Percentiles rank a stretch among this genome's conserved stretches.
These are phyloP conservation scores for Lindbergichthys nudifrons DNA, from an alignment of 2,797 vertebrate species.

Conservation along the genomic window DNA sequence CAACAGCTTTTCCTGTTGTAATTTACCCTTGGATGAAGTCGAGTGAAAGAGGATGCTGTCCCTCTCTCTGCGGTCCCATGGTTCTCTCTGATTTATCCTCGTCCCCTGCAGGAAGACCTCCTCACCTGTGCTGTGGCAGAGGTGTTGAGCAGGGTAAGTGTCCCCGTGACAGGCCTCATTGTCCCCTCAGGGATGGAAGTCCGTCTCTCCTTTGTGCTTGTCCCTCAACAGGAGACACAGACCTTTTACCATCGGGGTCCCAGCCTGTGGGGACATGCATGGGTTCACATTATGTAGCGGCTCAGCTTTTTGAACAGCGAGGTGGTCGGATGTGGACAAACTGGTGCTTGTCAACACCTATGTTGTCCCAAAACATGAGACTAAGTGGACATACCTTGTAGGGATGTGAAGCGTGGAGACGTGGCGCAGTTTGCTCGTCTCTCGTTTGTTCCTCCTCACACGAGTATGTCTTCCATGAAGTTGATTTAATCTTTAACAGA, in stretches of 20 bases:
- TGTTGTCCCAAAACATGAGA: conserved; percentile 75
- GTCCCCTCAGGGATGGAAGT: conserved; percentile 64
- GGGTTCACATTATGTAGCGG: conserved; percentile 19
- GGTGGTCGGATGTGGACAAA: conserved; percentile 71
- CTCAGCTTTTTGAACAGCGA: conserved; percentile 55
- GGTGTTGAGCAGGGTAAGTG: conserved; percentile 72
- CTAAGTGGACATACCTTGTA: conserved; percentile 77
- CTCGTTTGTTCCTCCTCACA: conserved; percentile 43
- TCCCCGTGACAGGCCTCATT: conserved; percentile 67
- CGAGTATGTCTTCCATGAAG: conserved; percentile 15
- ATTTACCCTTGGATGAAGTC: conserved; percentile 41
- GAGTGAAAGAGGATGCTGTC: conserved; percentile 57
- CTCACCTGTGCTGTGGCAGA: conserved; percentile 50
- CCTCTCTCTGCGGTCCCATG: conserved; percentile 30
- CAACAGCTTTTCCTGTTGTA: conserved; percentile 60
- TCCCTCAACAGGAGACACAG: conserved; percentile 65
- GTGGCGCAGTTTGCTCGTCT: conserved; percentile 40
- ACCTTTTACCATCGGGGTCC: conserved; percentile 43
- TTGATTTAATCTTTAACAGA: conserved; percentile 43
- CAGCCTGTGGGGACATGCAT: conserved; percentile 51
- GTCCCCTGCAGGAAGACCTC: conserved; percentile 51
- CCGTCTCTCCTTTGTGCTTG: conserved; percentile 60
- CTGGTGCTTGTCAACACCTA: conserved; percentile 66
- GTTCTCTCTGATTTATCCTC: conserved; percentile 44
- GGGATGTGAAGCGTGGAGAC: conserved; percentile 55